Conservation (phyloP, 2,797 vertebrate species). For the Acanthurus leucopareius region DNA sequence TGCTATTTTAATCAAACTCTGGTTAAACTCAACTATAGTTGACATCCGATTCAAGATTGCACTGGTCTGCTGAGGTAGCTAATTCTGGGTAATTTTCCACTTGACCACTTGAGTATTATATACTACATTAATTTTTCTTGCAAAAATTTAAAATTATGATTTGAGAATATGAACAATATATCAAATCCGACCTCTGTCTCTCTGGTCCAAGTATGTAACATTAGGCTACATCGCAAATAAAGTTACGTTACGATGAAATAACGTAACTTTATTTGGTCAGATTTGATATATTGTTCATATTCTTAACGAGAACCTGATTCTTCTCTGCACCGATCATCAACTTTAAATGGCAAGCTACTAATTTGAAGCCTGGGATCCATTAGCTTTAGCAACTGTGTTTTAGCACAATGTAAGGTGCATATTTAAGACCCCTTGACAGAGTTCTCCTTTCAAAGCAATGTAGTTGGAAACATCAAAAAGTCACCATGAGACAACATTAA, state of each 20-base stretch:
- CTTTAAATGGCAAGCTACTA: no score
- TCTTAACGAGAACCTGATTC: no score
- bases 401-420: no score
- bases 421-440: neutral
- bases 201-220: neutral
- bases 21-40: neutral
- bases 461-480: neutral
- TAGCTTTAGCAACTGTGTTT: no score
- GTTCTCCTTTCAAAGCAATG: neutral
- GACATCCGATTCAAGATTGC: neutral
- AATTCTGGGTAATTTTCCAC: neutral
- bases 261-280: no score
- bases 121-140: neutral
- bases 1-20: fast-evolving
- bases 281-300: no score
- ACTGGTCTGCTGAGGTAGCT: neutral
- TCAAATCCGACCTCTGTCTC: no score
- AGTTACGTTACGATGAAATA: neutral
- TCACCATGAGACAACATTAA: neutral
- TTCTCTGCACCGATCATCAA: no score
- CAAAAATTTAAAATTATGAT: neutral
- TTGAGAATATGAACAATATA: no score
- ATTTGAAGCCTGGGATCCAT: no score
- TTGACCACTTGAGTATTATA: neutral
- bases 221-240: neutral